Evolutionary conservation across 2,113 vertebrate species (phyloP).

Genomic region (Gymnogyps californianus): DNA sequence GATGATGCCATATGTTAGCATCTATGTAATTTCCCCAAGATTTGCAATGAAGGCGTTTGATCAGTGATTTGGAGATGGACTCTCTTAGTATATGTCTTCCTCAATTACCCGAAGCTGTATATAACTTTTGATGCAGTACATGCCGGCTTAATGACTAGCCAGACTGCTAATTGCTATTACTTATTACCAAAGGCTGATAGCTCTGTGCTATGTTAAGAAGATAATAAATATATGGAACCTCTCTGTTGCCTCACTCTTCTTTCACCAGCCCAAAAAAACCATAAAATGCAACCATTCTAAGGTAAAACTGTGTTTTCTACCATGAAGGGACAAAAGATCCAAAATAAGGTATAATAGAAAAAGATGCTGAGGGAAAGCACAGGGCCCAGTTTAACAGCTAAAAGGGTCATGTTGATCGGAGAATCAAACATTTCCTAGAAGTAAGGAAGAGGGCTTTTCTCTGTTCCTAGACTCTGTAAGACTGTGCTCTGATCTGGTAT

Average conservation of each 20-base stretch:
- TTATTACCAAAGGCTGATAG: not conserved
- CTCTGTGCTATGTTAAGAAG: not conserved
- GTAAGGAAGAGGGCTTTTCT: not conserved
- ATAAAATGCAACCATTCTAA: not conserved
- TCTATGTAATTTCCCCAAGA: not conserved
- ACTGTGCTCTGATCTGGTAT: not conserved
- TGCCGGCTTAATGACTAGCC: not conserved
- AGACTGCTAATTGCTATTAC: not conserved
- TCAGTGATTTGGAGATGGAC: not conserved
- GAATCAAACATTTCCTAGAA: not conserved
- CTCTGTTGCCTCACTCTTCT: not conserved
- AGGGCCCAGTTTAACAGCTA: not conserved
- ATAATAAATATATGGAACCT: not conserved
- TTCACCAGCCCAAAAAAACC: not conserved
- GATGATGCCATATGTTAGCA: not conserved
- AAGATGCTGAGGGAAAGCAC: not conserved
- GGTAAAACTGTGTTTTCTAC: not conserved
- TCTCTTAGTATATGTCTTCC: not conserved
- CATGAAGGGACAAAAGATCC: not conserved
- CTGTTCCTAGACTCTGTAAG: not conserved
- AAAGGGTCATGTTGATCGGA: not conserved
- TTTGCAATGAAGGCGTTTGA: not conserved
- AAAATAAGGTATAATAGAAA: not conserved
- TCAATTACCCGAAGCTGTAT: not conserved
- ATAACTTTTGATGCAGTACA: not conserved